Evolutionary conservation across 2,113 vertebrate genomes (phyloP), one percentile per base, ranked within the genome.

Genomic region (Gambusia holbrooki): DNA sequence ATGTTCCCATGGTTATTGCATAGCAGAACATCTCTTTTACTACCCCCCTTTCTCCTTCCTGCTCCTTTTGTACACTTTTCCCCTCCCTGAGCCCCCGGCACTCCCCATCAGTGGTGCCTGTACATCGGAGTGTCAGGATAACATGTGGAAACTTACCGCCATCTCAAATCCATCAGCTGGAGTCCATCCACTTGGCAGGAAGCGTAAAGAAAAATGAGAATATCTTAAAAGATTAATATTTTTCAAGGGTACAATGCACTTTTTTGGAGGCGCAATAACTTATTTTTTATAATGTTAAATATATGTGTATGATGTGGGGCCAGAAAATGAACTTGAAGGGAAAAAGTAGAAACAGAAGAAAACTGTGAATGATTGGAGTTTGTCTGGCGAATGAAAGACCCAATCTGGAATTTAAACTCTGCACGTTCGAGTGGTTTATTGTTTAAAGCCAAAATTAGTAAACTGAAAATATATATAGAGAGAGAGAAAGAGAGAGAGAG

Each of bases 1-100:
- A 99, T 0, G 98, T 99, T 73, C 98, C 98, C 81, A 98, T 99
- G 97, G 98, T 99, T 84, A 98, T 99, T 74, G 98, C 98, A 15
- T 99, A 96, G 97, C 92, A 45, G 40, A 25, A 80, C 60, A 40
- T 66, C 69, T 69, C 74, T 2, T 1, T 84, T 65, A 51, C 74
- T 62, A 51, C 74, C 54, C 33, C 60, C 63, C 40, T 73, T 48
- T 4, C 15, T 73, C 37, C 62, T 25, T 63, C 40, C 40, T 11
- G 62, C 67, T 51, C 37, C 70, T 63, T 60, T n/a, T 75, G 25
- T 60, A 48, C 71, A 17, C 27, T 73, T 63, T 45, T 32, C 62
- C 12, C 10, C 62, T 35, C 63, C 66, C 58, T 51, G 25, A 19
- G 8, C n/a, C 28, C 66, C 68, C 61, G 58, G 74, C 66, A 14